phyloP scores from a whole-genome alignment of 2,113 vertebrate species.

The Ancistrus triradiatus region DNA sequence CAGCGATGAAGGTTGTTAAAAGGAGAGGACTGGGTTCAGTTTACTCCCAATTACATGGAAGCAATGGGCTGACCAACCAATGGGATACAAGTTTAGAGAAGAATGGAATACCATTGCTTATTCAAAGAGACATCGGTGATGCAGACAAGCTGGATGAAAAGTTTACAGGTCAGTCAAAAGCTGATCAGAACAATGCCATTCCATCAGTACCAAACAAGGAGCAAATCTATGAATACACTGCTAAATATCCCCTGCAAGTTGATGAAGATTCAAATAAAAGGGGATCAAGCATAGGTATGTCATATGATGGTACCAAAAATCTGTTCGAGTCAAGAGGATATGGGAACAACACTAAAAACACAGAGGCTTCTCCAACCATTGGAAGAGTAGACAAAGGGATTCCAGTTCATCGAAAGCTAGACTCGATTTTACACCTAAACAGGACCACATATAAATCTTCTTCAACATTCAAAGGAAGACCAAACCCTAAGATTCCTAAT shows the following conservation, averaged over 20 bases:
- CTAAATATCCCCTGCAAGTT: conserved; percentile 50
- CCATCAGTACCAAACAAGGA: conserved; percentile 40
- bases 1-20: conserved; percentile 53
- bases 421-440: conserved; percentile 54
- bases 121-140: conserved; percentile 60
- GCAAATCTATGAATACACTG: conserved; percentile 55
- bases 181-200: conserved; percentile 46
- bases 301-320: conserved; percentile 41
- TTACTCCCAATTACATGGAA: conserved; percentile 45
- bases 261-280: conserved; percentile 47
- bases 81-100: conserved; percentile 58
- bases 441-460: conserved; percentile 62
- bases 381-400: conserved; percentile 53
- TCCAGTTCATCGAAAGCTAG: conserved; percentile 54
- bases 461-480: conserved; percentile 51
- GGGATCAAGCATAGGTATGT: conserved; percentile 33
- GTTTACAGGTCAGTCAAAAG: conserved; percentile 49
- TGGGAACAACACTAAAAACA: conserved; percentile 59
- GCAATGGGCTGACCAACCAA: conserved; percentile 53
- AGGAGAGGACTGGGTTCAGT: conserved; percentile 60
- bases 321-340: conserved; percentile 51
- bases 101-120: conserved; percentile 54
- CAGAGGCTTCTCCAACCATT: conserved; percentile 44
- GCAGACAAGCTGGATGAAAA: conserved; percentile 53
- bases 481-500: conserved; percentile 49